Evolutionary conservation across 1,140 invertebrate species (phyloP), one percentile per base, ranked within the genome.

Genomic region (Zaprionus ornatus): DNA sequence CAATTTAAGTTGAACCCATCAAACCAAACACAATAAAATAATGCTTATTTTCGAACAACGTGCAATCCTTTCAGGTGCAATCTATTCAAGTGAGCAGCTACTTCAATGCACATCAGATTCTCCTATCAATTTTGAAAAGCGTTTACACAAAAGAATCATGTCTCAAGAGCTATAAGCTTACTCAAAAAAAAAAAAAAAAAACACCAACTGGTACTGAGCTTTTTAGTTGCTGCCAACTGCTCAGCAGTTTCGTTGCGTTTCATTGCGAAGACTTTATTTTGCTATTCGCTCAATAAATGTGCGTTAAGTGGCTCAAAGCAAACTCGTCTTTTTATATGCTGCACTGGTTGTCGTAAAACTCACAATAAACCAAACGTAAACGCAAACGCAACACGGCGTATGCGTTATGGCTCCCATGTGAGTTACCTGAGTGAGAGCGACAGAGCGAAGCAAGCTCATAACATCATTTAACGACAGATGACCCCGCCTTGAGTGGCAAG

Each of bases 361-460:
- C 72, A 90, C 85, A 84, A 88, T 88, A 88, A 88, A 88, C 86
- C 71, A 85, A 88, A 79, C 81, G 81, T 82, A 74, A 84, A 84
- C 76, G 82, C 62, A 48, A 55, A 55, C 23, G 25, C 73, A 70
- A 87, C 80, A 63, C 61, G 63, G 84, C 84, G 84, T 88, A 87
- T 87, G 69, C 84, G 81, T 88, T 79, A 88, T 77, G 72, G 69
- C 75, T 66, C 85, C 84, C 81, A 65, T 37, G 74, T 56, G 84
- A 62, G 45, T 54, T 73, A 74, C 68, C 82, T 80, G 81, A 48
- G 63, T 37, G 61, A 15, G 15, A 6, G 12, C 27, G 23, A 9
- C 32, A 35, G 5, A 13, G 15, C 5, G 12, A n/a, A 27, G 48
- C 52, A 23, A 27, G 19, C 37, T 29, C 69, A 72, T 45, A 60